Conservation (phyloP, 2,113 vertebrate genomes). For the Hemiprocne comata region DNA sequence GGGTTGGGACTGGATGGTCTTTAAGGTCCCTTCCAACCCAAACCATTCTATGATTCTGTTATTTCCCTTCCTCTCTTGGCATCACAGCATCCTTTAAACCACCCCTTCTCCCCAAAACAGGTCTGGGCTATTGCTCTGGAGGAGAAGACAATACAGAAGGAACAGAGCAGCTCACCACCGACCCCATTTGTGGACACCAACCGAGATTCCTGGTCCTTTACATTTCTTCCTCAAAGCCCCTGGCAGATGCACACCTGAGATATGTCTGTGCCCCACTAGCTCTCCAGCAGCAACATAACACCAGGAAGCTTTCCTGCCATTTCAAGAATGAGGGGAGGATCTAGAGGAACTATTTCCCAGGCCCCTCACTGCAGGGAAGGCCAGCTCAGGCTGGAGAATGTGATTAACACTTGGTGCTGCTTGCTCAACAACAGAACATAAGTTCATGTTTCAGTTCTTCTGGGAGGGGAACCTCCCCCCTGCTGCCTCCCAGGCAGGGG, state of each 20-base stretch:
- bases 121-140: neutral
- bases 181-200: neutral
- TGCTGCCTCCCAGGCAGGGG: neutral
- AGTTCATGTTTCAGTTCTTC: neutral
- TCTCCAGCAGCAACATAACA: neutral
- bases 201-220: neutral
- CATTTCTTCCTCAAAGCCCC: neutral
- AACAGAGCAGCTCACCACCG: neutral
- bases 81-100: neutral
- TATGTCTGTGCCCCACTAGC: neutral
- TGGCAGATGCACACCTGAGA: neutral
- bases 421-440: neutral
- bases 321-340: constrained; percentile 35
- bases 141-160: neutral
- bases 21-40: too few relatives aligned
- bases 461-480: neutral
- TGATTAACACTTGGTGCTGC: neutral
- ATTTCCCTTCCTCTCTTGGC: neutral
- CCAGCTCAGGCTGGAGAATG: neutral
- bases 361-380: neutral
- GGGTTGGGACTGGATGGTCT: too few relatives aligned
- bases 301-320: neutral
- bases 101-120: neutral
- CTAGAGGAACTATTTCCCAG: constrained; percentile 7
- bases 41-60: too few relatives aligned